Base-by-base conservation (phyloP, 2,113 vertebrate species). In the Pristiophorus japonicus region DNA sequence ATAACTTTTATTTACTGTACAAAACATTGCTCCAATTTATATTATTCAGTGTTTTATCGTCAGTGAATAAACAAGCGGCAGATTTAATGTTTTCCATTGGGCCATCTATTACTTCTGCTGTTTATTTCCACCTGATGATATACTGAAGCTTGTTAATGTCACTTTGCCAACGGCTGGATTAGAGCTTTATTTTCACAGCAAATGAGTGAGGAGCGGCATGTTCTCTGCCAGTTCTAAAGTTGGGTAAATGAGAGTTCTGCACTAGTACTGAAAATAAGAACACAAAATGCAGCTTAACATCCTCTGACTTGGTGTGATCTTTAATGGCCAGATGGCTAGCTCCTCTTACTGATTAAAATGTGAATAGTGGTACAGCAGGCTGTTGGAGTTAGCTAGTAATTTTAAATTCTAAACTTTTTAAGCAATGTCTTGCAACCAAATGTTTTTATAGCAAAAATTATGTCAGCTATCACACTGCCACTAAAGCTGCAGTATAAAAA, bases 161-260 rank as follows among this genome's bases (percentile, higher is more conserved):
- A 62, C n/a, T n/a, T 81, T 42, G n/a, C 34, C 59, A 38, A 4
- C 38, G 16, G 59, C 55, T 38, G 88, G 22, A 63, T 92, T 92
- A 92, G 88, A 42, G 59, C 30, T 91, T 91, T 91, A 92, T 92
- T 92, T 92, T 92, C 88, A 63, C 59, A 38, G 59, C 88, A 38
- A 20, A 16, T 63, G 59, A n/a, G 34, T 62, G 1, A 38, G 59
- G 34, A 38, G 5, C 59, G 59, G 88, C 59, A 63, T 18, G 88
- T 38, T 92, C 34, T 92, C 59, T 92, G 88, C 18, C 88, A 92
- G 34, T 38, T 63, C 59, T 92, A 92, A 92, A 20, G 34, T 22
- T 92, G 88, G 59, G 84, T n/a, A n/a, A 63, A 34, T 1, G 2
- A n/a, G 62, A 22, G 34, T 38, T 92, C 59, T n/a, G 88, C 18